Evolutionary conservation across 2,888 invertebrate species (phyloP), one percentile per base, ranked within the genome.

Genomic region (Hipparchia semele): DNA sequence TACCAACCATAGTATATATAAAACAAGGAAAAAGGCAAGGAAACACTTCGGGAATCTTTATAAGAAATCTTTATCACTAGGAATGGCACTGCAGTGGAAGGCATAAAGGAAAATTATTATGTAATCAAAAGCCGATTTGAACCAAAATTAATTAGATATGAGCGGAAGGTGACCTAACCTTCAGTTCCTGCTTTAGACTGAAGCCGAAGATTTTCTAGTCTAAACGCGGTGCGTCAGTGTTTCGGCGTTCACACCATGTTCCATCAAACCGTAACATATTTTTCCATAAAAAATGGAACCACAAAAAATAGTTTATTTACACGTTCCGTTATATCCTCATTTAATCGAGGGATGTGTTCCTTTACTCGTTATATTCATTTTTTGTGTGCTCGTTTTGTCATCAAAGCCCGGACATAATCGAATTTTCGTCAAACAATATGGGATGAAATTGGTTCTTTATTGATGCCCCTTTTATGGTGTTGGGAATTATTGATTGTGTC

Each of bases 341-440:
- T 86, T 86, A 84, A 86, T 84, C 83, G 84, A 87, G 87, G 87
- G 88, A 88, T 87, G 85, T 81, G 83, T 84, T 84, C 83, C 82
- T 81, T 82, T 83, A 81, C 76, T 79, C 79, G 78, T 79, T 78
- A 80, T 82, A 80, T 83, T 78, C 79, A 73, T 73, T 77, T 80
- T 77, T 83, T 84, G 86, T 88, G 12, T n/a, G 33, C 88, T 85
- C 81, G 81, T 82, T 80, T 76, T 88, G 87, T 89, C 89, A 83
- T 87, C 86, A 82, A 80, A 83, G 82, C 80, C 86, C 87, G 87
- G 84, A 85, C 84, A 88, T 90, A 92, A 92, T 93, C 89, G 90
- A 92, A 88, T 90, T 91, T 89, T 90, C 87, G 90, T 90, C 90
- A 90, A 89, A 92, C 92, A 92, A 90, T 92, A 86, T 84, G 79